Percentiles rank a stretch among this genome's conserved stretches.
phyloP scores from a whole-genome alignment of 2,888 invertebrate species.

The Tyria jacobaeae region DNA sequence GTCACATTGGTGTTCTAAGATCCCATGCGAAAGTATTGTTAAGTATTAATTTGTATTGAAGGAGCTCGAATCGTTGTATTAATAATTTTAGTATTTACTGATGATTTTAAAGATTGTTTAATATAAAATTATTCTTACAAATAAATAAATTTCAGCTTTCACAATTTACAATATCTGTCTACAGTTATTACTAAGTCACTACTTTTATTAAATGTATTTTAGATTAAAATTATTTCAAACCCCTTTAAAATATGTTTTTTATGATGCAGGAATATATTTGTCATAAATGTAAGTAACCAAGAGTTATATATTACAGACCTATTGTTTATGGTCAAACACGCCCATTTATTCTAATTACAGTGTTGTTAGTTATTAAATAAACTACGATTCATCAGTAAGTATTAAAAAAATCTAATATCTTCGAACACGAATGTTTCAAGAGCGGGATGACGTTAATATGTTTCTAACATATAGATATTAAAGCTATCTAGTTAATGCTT shows the following conservation, averaged over 20 bases:
- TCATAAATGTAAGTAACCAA: too few relatives aligned
- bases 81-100: conserved; percentile 9
- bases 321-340: too few relatives aligned
- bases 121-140: too few relatives aligned
- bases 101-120: neutral
- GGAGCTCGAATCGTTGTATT: conserved; percentile 3
- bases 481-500: conserved; percentile 43
- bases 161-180: too few relatives aligned
- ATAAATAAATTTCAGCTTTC: too few relatives aligned
- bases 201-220: too few relatives aligned
- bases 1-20: conserved; percentile 12
- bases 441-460: conserved; percentile 37
- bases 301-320: too few relatives aligned
- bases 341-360: neutral
- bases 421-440: conserved; percentile 18
- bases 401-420: conserved; percentile 9
- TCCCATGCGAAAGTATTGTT: conserved; percentile 17
- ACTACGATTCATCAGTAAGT: conserved; percentile 7
- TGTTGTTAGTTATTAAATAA: neutral
- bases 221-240: neutral
- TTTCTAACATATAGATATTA: conserved; percentile 44
- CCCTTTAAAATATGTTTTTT: neutral
- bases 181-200: too few relatives aligned
- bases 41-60: conserved; percentile 20
- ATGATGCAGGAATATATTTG: neutral